Evolutionary conservation across 2,113 vertebrate species (phyloP), one percentile per base, ranked within the genome.

Genomic region (Ammodramus savannarum): DNA sequence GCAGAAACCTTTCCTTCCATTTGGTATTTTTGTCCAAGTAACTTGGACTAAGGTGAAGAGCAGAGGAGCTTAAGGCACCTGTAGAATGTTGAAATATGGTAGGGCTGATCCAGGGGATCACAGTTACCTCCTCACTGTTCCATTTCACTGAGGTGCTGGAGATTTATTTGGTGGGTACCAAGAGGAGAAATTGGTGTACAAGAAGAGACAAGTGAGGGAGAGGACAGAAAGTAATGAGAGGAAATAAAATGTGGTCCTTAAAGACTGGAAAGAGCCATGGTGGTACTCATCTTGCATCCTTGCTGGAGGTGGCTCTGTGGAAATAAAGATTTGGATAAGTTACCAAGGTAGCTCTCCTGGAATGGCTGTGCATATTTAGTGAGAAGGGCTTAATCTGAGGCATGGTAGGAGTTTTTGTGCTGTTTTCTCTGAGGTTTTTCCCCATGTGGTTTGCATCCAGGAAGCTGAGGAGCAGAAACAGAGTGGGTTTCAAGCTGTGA

Each of bases 401-500:
- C 27, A 7, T 73, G 26, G 16, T 27, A 6, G 14, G 73, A 68
- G 44, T 1, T 68, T 52, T 58, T 65, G 11, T 62, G 32, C 51
- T 61, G 23, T 72, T 85, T 83, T 41, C 62, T 82, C 27, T 0
- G 1, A 89, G 49, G 17, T 61, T 79, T 87, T 83, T 75, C 48
- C n/a, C 16, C 7, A 1, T 55, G 83, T 81, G 13, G 74, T 87
- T 77, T 2, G 2, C 52, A 86, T 75, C 32, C 66, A 49, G 80
- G 81, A 85, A 82, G 58, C 39, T 49, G 58, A 87, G 61, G 84
- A 92, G 80, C 36, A 79, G 36, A 55, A 90, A 73, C 46, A 69
- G 67, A 63, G 85, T 61, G 58, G 36, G 66, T 85, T 95, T 91
- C 93, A 90, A 85, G 84, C 81, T 89, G 93, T 65, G 93, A 86